These are phyloP conservation scores for Tipula vernalis DNA, from an alignment of 2,888 invertebrate genomes.

Conservation along the genomic window DNA sequence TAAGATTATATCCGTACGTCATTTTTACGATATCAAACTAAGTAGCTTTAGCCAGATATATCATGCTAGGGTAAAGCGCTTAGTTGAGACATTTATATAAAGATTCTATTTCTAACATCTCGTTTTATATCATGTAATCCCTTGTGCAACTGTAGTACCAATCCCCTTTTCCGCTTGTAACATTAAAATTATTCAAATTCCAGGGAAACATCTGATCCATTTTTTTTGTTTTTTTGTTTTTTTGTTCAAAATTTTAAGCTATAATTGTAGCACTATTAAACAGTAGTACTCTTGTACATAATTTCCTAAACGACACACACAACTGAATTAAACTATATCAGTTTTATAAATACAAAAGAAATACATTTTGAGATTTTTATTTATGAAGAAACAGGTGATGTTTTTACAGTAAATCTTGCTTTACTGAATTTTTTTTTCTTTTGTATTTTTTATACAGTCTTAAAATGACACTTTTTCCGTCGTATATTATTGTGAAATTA, in stretches of 20 bases:
- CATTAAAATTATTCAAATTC: background rate
- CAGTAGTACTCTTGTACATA: background rate
- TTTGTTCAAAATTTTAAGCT: background rate
- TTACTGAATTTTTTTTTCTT: background rate
- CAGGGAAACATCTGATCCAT: background rate
- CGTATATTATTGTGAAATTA: background rate
- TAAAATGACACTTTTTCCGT: background rate
- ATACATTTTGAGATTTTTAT: background rate
- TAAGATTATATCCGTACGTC: too few species aligned
- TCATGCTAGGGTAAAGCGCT: too few species aligned
- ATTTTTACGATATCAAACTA: too few species aligned
- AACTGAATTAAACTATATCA: background rate
- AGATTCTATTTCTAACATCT: background rate
- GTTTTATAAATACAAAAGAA: background rate
- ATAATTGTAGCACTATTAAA: background rate
- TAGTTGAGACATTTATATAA: too few species aligned
- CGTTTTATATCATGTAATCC: background rate
- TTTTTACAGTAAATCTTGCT: background rate
- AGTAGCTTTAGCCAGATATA: too few species aligned
- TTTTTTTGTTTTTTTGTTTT: too few species aligned
- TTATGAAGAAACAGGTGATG: constrained; percentile 4
- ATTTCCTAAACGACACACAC: background rate
- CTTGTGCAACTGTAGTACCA: background rate
- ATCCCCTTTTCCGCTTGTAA: background rate
- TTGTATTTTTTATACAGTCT: background rate